Base-by-base conservation (phyloP, 2,888 invertebrate genomes). In the Ecliptopera silaceata region DNA sequence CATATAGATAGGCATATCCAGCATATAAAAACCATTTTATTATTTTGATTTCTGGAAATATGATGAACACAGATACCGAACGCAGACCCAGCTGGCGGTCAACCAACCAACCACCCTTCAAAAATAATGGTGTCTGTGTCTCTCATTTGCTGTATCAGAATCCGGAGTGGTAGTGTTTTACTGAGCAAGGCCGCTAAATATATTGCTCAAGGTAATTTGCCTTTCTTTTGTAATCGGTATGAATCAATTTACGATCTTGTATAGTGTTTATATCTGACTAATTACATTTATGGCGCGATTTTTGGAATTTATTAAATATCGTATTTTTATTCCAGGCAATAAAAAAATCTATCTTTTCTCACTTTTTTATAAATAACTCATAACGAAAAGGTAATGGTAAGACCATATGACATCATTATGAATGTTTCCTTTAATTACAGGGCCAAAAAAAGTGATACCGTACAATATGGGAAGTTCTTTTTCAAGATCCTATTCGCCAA, bases 401-500 rank as follows among this genome's bases (percentile, higher is more conserved):
- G n/a, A n/a, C n/a, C n/a, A n/a, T n/a, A n/a, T n/a, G n/a, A n/a
- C n/a, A n/a, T n/a, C n/a, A n/a, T n/a, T n/a, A n/a, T n/a, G n/a
- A n/a, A n/a, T n/a, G n/a, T 4, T 26, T 26, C 18, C 12, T 10
- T 26, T 47, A 48, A 51, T 59, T 70, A 32, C 66, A 76, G 77
- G 69, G 61, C 50, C 69, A 39, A 32, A 65, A 44, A 20, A 54
- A 54, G 48, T 56, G 6, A 6, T 26, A 26, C 26, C 4, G 66
- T 68, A 61, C 45, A 79, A 63, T 67, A 92, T 92, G 92, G 92
- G 92, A 55, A 85, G 82, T 66, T 83, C 88, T 6, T 84, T 81
- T 68, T 86, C 90, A 54, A 88, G 84, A 79, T 88, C 89, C 0
- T 91, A 86, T 77, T 84, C 88, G 31, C 89, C 89, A 1, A 86